Conservation (phyloP, 2,113 vertebrate genomes). For the Pica pica region DNA sequence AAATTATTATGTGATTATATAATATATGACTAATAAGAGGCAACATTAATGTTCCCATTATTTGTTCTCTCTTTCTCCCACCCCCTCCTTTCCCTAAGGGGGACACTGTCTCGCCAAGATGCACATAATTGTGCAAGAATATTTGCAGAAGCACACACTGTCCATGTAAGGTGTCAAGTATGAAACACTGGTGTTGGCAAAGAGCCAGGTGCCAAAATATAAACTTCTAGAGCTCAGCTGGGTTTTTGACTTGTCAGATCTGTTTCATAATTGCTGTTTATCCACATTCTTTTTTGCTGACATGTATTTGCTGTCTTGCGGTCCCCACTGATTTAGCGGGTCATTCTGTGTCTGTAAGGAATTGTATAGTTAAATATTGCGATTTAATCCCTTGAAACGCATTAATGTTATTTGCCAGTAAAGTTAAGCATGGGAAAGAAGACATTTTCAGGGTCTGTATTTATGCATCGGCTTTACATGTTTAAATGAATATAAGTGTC, state of each 20-base stretch:
- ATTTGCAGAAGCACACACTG: conserved; percentile 13
- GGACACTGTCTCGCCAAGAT: not conserved
- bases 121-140: not conserved
- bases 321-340: not conserved
- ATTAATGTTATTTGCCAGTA: not conserved
- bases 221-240: conserved; percentile 20
- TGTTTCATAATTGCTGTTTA: conserved; percentile 55
- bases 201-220: conserved; percentile 48
- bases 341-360: conserved; percentile 15
- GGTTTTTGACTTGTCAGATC: conserved; percentile 37
- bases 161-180: conserved; percentile 50
- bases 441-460: not conserved
- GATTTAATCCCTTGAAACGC: conserved; percentile 35
- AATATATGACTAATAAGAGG: conserved; percentile 39
- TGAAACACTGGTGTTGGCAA: conserved; percentile 4
- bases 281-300: conserved; percentile 60
- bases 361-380: conserved; percentile 9
- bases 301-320: not conserved
- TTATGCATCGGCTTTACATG: not conserved
- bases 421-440: not conserved
- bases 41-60: conserved; percentile 10
- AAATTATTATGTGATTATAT: conserved; percentile 32
- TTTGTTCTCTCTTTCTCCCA: not conserved
- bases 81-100: conserved; percentile 31
- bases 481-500: not conserved